phyloP scores from a whole-genome alignment of 2,113 vertebrate genomes.

The Sylvietta virens region DNA sequence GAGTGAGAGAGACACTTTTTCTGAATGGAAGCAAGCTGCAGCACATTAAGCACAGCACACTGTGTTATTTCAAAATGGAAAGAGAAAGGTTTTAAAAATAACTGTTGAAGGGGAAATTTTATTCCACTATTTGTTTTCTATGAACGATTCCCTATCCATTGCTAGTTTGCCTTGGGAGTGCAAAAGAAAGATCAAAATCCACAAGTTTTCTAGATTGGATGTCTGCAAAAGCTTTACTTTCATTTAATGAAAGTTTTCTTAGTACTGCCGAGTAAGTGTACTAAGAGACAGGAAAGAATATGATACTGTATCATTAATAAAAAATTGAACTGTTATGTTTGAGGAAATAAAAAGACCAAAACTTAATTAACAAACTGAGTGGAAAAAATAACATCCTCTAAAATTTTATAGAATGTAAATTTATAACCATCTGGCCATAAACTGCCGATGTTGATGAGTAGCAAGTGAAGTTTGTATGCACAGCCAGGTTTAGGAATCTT shows the following conservation, averaged over 20 bases:
- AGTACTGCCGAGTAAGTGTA: slow-evolving; percentile 48
- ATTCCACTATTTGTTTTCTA: slow-evolving; percentile 49
- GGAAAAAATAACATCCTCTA: slow-evolving; percentile 84
- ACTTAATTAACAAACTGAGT: slow-evolving; percentile 81
- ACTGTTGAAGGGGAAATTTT: slow-evolving; percentile 19
- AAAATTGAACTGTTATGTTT: slow-evolving; percentile 72
- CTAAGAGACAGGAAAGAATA: slow-evolving; percentile 72
- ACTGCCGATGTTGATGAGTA: slow-evolving; percentile 83
- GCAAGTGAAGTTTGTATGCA: slow-evolving; percentile 80
- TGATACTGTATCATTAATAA: slow-evolving; percentile 71
- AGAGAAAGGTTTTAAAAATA: slow-evolving; percentile 26
- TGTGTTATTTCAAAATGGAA: slow-evolving; percentile 4
- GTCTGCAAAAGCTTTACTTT: slow-evolving; percentile 42
- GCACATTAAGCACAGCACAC: not conserved
- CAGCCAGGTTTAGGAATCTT: slow-evolving; percentile 80
- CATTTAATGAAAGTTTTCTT: slow-evolving; percentile 66
- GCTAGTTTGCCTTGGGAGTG: slow-evolving; percentile 20
- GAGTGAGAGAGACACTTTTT: slow-evolving; percentile 22
- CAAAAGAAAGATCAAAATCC: slow-evolving; percentile 39
- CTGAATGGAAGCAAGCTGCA: slow-evolving; percentile 13
- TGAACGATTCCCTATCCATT: not conserved
- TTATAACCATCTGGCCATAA: slow-evolving; percentile 96
- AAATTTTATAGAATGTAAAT: slow-evolving; percentile 82
- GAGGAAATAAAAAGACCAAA: slow-evolving; percentile 79
- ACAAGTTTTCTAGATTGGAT: slow-evolving; percentile 3